Conservation (phyloP, 1,140 invertebrate genomes). For the Diplogasteroides magnus region DNA sequence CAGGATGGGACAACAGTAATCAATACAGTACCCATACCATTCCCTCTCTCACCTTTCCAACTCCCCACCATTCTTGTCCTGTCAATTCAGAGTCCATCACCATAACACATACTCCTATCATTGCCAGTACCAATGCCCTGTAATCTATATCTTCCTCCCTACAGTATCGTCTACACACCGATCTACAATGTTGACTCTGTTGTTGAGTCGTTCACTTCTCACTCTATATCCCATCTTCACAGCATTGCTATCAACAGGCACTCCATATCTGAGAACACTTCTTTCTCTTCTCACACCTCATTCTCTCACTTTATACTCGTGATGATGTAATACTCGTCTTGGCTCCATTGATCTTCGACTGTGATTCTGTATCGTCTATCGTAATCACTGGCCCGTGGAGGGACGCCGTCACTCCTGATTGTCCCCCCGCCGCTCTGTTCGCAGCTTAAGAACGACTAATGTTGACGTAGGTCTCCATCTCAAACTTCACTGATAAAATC, state of each 20-base stretch:
- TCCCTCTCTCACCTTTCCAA: slow-evolving; percentile 2
- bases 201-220: slow-evolving; percentile 44
- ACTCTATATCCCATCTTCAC: slow-evolving; percentile 55
- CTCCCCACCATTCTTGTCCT: slow-evolving; percentile 10
- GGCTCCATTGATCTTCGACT: slow-evolving; percentile 25
- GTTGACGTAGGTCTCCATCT: too few relatives aligned
- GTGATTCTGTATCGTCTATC: slow-evolving; percentile 44
- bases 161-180: background rate
- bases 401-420: too few relatives aligned
- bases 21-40: background rate
- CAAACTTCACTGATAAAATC: too few relatives aligned
- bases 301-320: background rate
- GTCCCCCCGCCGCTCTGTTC: too few relatives aligned
- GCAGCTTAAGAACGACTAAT: too few relatives aligned
- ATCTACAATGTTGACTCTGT: slow-evolving; percentile 22
- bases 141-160: slow-evolving; percentile 19
- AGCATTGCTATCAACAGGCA: slow-evolving; percentile 44
- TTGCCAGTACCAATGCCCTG: slow-evolving; percentile 11
- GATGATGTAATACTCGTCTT: slow-evolving; percentile 17
- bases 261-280: slow-evolving; percentile 49
- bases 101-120: slow-evolving; percentile 22
- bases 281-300: too few relatives aligned
- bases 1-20: slow-evolving; percentile 5
- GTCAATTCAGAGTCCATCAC: slow-evolving; percentile 23
- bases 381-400: slow-evolving; percentile 38